Base-by-base conservation (phyloP, 1,140 invertebrate genomes). In the Apis dorsata region DNA sequence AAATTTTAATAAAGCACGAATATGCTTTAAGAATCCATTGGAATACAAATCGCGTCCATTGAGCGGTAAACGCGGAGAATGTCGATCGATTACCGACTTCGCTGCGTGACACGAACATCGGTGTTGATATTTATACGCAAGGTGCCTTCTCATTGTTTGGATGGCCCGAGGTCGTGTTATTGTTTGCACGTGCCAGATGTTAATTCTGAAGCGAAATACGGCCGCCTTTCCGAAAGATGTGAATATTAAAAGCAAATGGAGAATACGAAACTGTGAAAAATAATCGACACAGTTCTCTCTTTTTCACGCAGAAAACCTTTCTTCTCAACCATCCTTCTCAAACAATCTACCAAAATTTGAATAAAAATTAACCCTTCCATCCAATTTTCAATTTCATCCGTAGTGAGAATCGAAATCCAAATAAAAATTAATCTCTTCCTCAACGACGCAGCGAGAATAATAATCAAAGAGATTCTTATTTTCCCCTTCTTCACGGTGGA, bases 131-230 rank as follows among this genome's bases (percentile, higher is more conserved):
- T 44, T 44, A 44, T 7, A 44, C 57, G 72, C 77, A 76, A 76
- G 82, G 2, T 3, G 4, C 34, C 80, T 65, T 76, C 68, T 80
- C 68, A 84, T 80, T 84, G 66, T 84, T 66, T 49, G 73, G 70
- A 80, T 66, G 28, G 60, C 76, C 80, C 17, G 55, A 69, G 65
- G 82, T 49, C 57, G 34, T n/a, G 11, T 79, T 82, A 76, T 75
- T 82, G 71, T 83, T 86, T 68, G 55, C 62, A 59, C 55, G 83
- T 74, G 59, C 75, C 76, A 74, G 66, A 82, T 86, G 81, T 83
- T 83, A 76, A 79, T 84, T 65, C 17, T 62, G 34, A 44, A 57
- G 59, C 73, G 80, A 82, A 78, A 81, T 74, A 85, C 80, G 63
- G 24, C 44, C 55, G n/a, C 63, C 71, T 24, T 24, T 60, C 8